A percentile compares a stretch with the other conserved stretches of the same genome.
These are phyloP conservation scores for human DNA, from an alignment of 2,113 vertebrate species.

Conservation along the genomic window DNA sequence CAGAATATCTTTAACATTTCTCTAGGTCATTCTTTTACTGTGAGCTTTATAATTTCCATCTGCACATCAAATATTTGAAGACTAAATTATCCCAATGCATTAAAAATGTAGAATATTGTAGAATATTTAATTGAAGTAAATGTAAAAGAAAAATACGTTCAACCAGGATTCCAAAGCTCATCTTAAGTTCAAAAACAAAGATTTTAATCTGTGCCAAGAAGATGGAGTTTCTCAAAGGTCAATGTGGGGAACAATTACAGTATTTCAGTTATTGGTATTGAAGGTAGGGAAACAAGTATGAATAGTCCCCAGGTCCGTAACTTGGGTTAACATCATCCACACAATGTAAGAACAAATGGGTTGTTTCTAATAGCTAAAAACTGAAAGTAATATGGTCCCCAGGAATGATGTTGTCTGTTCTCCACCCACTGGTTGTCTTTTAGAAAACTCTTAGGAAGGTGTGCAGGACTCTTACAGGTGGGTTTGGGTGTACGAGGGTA, in stretches of 20 bases:
- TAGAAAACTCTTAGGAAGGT: not conserved
- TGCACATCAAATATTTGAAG: constrained; percentile 43
- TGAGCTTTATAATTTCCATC: constrained; percentile 40
- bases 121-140: constrained; percentile 39
- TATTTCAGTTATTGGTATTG: not conserved
- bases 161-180: not conserved
- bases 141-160: not conserved
- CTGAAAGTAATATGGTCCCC: not conserved
- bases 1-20: not conserved
- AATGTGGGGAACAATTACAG: not conserved
- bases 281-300: not conserved
- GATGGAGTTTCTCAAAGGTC: not conserved
- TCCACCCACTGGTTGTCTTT: not conserved
- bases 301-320: not conserved
- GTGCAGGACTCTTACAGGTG: not conserved
- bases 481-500: not conserved
- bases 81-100: constrained; percentile 1
- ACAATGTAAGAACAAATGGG: not conserved
- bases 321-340: not conserved
- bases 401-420: not conserved
- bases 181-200: constrained; percentile 21
- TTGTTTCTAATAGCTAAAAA: not conserved
- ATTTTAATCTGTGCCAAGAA: constrained; percentile 9
- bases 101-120: constrained; percentile 4
- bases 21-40: not conserved